Evolutionary conservation across 2,797 vertebrate species (phyloP).

Genomic region (Dromococcyx pavoninus): DNA sequence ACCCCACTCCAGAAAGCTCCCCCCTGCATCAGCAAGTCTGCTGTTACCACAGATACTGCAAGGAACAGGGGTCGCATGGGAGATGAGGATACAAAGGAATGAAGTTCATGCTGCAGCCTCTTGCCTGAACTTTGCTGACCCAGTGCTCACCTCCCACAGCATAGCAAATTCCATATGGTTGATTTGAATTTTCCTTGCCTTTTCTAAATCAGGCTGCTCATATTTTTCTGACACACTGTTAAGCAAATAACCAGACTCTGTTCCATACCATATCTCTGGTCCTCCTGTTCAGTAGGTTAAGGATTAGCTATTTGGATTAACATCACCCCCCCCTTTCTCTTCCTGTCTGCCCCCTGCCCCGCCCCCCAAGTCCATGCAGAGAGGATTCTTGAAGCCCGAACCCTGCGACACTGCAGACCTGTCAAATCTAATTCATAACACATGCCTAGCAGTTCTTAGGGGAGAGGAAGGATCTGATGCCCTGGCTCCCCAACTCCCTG

Average conservation of each 20-base stretch:
- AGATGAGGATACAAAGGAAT: not conserved
- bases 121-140: not conserved
- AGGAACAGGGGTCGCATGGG: not conserved
- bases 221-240: slow-evolving; percentile 45
- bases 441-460: slow-evolving; percentile 58
- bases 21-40: not conserved
- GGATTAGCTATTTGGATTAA: slow-evolving; percentile 65
- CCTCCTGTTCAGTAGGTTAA: slow-evolving; percentile 5
- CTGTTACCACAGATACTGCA: not conserved
- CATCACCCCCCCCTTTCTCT: not conserved
- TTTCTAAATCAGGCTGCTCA: slow-evolving; percentile 2
- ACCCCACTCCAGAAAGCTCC: not conserved
- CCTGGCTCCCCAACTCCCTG: slow-evolving; percentile 32
- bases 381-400: slow-evolving; percentile 34
- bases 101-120: slow-evolving; percentile 7
- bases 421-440: slow-evolving; percentile 70
- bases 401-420: slow-evolving; percentile 42
- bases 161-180: not conserved
- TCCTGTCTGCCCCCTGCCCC: not conserved
- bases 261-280: slow-evolving; percentile 17
- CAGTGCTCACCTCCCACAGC: not conserved
- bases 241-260: slow-evolving; percentile 52
- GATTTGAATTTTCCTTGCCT: not conserved
- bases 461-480: slow-evolving; percentile 63
- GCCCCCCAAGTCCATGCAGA: slow-evolving; percentile 1